Evolutionary conservation across 2,888 invertebrate genomes (phyloP).

Genomic region (Oligia strigilis): DNA sequence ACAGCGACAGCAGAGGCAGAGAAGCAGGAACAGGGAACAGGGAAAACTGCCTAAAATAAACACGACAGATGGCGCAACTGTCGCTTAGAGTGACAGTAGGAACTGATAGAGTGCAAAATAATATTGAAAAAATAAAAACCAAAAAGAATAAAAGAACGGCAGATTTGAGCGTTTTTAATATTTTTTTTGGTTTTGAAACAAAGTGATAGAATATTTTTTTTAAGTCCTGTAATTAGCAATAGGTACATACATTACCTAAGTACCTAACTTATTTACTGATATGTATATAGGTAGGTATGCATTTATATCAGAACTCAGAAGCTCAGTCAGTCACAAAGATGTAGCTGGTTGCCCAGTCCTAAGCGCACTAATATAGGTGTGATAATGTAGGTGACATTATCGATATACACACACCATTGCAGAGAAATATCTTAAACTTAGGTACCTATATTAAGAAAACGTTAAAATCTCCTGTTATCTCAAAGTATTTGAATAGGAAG

Average conservation of each 20-base stretch:
- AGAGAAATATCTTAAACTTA: not conserved
- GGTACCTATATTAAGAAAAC: not conserved
- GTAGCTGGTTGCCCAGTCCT: not conserved
- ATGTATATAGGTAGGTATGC: not conserved
- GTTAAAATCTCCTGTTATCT: not conserved
- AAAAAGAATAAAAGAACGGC: not conserved
- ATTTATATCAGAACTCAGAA: not conserved
- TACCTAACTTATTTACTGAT: not conserved
- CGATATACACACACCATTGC: not conserved
- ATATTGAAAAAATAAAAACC: not conserved
- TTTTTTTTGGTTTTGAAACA: not conserved
- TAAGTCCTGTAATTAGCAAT: not conserved
- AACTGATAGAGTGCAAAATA: not conserved
- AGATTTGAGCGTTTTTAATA: not conserved
- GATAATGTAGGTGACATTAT: not conserved
- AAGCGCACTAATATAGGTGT: not conserved
- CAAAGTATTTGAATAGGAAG: conserved; percentile 1
- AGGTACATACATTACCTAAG: not conserved
- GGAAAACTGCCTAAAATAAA: conserved; percentile 37
- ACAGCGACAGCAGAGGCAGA: conserved; percentile 44
- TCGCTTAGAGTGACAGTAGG: conserved; percentile 4
- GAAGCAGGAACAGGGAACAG: conserved; percentile 36
- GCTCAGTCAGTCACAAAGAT: not conserved
- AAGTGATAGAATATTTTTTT: not conserved
- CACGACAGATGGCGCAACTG: conserved; percentile 51